Conservation (phyloP, 2,113 vertebrate genomes). For the Theristicus caerulescens region DNA sequence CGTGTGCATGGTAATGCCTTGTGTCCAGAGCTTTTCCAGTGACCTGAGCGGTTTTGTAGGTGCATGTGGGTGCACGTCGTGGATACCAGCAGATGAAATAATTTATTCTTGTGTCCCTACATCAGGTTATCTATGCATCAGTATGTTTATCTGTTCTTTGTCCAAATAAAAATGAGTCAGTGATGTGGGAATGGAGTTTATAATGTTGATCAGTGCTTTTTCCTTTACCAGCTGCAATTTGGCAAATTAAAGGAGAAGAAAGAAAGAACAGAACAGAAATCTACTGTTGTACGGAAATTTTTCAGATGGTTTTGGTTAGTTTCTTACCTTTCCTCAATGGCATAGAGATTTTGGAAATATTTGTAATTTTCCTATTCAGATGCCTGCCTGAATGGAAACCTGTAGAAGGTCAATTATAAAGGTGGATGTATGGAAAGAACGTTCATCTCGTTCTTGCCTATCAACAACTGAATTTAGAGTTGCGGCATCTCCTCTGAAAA, state of each 20-base stretch:
- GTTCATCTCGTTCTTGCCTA: fast-evolving
- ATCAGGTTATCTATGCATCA: not conserved
- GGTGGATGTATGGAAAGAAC: not conserved
- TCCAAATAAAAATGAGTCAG: not conserved
- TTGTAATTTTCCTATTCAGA: not conserved
- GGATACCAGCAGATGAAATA: not conserved
- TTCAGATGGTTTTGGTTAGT: not conserved
- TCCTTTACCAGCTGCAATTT: not conserved
- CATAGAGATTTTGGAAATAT: not conserved
- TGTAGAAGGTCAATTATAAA: not conserved
- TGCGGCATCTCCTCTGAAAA: not conserved
- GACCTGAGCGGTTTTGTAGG: not conserved
- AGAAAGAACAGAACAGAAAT: not conserved
- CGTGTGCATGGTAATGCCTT: not conserved
- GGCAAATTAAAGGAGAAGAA: not conserved
- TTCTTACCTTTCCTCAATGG: not conserved
- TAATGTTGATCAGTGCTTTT: not conserved
- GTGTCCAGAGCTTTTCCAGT: not conserved
- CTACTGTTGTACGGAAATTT: not conserved
- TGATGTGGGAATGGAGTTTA: not conserved
- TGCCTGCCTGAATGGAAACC: not conserved
- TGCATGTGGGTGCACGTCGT: not conserved
- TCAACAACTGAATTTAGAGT: not conserved
- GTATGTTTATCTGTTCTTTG: not conserved
- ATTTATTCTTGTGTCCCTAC: not conserved